These are phyloP conservation scores for Vulpes ferrilata DNA, from an alignment of 2,113 vertebrate species.

Conservation along the genomic window DNA sequence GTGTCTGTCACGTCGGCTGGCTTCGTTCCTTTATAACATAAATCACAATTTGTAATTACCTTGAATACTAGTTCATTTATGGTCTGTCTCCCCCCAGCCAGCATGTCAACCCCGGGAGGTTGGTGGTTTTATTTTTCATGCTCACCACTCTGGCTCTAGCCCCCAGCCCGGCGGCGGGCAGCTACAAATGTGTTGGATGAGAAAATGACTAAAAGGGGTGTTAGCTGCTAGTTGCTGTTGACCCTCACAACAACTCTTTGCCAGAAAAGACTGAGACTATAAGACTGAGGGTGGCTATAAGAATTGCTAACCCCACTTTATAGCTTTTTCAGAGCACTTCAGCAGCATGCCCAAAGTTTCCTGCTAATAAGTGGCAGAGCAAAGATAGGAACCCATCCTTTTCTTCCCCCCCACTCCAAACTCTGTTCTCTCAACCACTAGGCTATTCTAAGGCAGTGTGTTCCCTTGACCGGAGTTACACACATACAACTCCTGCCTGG, in stretches of 20 bases:
- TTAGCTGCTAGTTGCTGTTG: background rate
- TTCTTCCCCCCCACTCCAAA: background rate
- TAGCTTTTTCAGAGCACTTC: background rate
- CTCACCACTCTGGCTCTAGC: background rate
- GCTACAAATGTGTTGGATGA: background rate
- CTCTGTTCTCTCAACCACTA: conserved; percentile 33
- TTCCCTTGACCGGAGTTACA: background rate
- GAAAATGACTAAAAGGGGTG: background rate
- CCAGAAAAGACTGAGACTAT: background rate
- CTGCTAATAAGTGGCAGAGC: background rate
- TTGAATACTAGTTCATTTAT: background rate
- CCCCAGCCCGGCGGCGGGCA: background rate
- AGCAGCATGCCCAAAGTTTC: background rate
- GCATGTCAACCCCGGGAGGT: background rate
- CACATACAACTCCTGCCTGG: conserved; percentile 13
- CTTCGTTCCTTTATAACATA: background rate
- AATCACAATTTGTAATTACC: conserved; percentile 19
- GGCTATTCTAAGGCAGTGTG: conserved; percentile 1
- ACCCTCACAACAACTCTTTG: background rate
- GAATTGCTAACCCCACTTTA: background rate
- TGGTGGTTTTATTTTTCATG: background rate
- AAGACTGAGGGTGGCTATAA: background rate
- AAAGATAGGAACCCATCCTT: background rate
- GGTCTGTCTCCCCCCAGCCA: background rate
- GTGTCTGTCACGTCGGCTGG: background rate